phyloP scores from a whole-genome alignment of 2,888 invertebrate species.

The Ctena decussata region DNA sequence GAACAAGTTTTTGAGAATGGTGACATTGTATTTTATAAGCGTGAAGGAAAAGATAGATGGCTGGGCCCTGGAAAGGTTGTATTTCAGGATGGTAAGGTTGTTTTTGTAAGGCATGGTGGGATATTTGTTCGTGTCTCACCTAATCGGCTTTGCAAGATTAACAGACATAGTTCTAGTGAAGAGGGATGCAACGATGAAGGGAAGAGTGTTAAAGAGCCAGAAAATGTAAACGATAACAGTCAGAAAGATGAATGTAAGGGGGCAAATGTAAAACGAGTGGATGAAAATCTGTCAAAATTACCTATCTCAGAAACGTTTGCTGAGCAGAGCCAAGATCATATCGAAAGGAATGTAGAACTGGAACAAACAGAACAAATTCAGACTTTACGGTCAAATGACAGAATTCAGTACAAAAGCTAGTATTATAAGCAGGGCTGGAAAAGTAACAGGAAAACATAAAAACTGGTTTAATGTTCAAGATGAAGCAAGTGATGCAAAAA shows the following conservation, averaged over 20 bases:
- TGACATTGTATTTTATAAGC: slow-evolving; percentile 66
- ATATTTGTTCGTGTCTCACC: slow-evolving; percentile 56
- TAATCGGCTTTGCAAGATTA: slow-evolving; percentile 49
- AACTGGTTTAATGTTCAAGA: slow-evolving; percentile 50
- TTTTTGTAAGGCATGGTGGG: neutral
- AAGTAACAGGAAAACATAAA: slow-evolving; percentile 40
- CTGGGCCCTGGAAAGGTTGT: neutral
- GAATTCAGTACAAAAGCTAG: slow-evolving; percentile 21
- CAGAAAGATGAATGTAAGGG: neutral
- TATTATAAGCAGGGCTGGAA: slow-evolving; percentile 38
- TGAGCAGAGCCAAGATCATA: neutral
- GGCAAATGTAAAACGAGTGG: neutral
- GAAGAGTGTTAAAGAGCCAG: neutral
- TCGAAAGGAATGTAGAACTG: neutral
- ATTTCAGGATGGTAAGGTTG: neutral
- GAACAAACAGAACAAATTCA: neutral
- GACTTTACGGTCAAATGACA: neutral
- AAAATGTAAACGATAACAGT: neutral
- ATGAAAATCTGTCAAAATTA: neutral
- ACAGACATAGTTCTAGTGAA: neutral
- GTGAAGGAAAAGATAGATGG: slow-evolving; percentile 57
- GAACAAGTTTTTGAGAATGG: slow-evolving; percentile 46
- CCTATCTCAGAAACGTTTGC: neutral
- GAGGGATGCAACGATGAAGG: neutral
- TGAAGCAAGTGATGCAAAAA: slow-evolving; percentile 18